phyloP scores from a whole-genome alignment of 2,797 vertebrate genomes.

The Potorous gilbertii region DNA sequence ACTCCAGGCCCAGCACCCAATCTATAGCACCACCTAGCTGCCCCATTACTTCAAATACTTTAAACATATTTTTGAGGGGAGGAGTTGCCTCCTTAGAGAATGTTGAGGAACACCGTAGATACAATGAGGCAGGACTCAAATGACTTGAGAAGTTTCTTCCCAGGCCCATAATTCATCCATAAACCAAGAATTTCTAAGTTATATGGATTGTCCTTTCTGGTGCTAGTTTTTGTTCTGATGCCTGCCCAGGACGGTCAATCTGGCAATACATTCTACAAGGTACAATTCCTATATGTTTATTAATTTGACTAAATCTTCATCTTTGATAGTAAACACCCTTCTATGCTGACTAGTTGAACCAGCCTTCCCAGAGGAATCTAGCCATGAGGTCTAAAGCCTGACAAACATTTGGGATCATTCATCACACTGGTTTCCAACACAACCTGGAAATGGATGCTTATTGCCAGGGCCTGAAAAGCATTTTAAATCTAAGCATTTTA shows the following conservation, averaged over 20 bases:
- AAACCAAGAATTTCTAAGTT: background rate
- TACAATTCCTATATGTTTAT: background rate
- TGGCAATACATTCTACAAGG: background rate
- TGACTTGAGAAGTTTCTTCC: background rate
- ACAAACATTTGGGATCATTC: conserved; percentile 5
- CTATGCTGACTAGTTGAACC: conserved; percentile 1
- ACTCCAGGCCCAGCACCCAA: background rate
- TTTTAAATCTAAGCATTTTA: conserved; percentile 21
- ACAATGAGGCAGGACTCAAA: background rate
- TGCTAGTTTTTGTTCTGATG: background rate
- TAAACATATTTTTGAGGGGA: background rate
- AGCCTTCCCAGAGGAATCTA: background rate
- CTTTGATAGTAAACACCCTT: background rate
- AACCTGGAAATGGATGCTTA: conserved; percentile 43
- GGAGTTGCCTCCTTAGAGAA: background rate
- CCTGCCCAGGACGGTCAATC: background rate
- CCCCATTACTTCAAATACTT: background rate
- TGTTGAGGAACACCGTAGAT: background rate
- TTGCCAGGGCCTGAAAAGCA: conserved; percentile 43
- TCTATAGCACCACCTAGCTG: background rate
- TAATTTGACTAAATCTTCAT: conserved; percentile 23
- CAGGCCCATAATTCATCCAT: background rate
- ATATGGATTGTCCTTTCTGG: background rate
- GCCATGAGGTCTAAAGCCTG: background rate
- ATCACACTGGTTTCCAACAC: background rate